Evolutionary conservation across 2,888 invertebrate genomes (phyloP).

Genomic region (Protodeltote pygarga): DNA sequence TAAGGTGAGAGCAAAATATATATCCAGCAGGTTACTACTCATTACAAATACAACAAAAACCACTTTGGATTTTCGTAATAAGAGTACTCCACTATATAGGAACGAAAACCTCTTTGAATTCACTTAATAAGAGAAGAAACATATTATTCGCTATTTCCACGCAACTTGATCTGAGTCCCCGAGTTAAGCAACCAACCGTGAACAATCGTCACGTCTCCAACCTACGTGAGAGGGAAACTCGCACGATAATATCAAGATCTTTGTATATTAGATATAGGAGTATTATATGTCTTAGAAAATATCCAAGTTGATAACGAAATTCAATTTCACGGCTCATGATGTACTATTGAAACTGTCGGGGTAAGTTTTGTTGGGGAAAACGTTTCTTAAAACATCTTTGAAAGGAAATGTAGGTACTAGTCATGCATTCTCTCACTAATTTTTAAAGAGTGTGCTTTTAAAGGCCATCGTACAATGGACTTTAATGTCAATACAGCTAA

Average conservation of each 20-base stretch:
- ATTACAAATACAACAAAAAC: too few relatives aligned
- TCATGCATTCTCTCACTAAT: too few relatives aligned
- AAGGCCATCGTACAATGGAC: too few relatives aligned
- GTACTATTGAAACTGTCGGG: constrained; percentile 2
- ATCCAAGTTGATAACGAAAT: constrained; percentile 28
- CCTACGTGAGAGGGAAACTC: constrained; percentile 65
- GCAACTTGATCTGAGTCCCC: constrained; percentile 18
- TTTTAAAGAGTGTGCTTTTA: too few relatives aligned
- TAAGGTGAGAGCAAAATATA: too few relatives aligned
- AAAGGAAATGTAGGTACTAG: too few relatives aligned
- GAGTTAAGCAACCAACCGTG: constrained; percentile 49
- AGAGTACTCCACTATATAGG: background rate
- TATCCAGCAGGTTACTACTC: too few relatives aligned
- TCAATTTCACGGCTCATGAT: constrained; percentile 21
- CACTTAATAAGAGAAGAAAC: background rate
- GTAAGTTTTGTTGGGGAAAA: too few relatives aligned
- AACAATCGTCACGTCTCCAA: constrained; percentile 67
- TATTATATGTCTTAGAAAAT: too few relatives aligned
- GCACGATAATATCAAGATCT: constrained; percentile 63
- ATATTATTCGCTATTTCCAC: constrained; percentile 6
- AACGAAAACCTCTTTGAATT: background rate
- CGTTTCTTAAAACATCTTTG: too few relatives aligned
- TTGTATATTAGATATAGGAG: constrained; percentile 53
- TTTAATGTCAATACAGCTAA: too few relatives aligned
- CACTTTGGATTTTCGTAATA: too few relatives aligned